phyloP scores from a whole-genome alignment of 2,113 vertebrate species.

The Saccopteryx leptura region DNA sequence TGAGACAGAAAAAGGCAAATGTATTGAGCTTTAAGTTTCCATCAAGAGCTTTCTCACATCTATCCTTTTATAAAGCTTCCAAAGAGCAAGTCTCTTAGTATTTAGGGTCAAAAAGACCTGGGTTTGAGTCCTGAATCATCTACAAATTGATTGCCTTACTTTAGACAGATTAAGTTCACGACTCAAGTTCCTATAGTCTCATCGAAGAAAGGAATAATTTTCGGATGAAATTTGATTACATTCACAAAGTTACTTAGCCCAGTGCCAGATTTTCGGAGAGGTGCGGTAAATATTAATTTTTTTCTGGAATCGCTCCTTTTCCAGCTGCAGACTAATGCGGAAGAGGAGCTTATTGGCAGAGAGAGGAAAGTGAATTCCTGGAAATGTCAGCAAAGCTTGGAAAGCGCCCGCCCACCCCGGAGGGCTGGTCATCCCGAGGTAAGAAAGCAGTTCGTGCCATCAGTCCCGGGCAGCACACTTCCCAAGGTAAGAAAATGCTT shows the following conservation, averaged over 20 bases:
- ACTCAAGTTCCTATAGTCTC: background rate
- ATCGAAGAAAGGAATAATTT: background rate
- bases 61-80: background rate
- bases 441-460: background rate
- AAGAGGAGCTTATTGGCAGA: constrained; percentile 58
- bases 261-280: background rate
- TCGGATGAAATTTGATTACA: constrained; percentile 23
- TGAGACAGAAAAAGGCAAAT: background rate
- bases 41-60: background rate
- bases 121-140: background rate
- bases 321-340: constrained; percentile 55
- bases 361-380: constrained; percentile 63
- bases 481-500: constrained; percentile 12
- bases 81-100: background rate
- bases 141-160: background rate
- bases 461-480: background rate
- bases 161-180: background rate
- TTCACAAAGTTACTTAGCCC: constrained; percentile 26
- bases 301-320: constrained; percentile 56
- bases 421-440: background rate
- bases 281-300: constrained; percentile 61
- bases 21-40: background rate
- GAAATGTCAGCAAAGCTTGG: constrained; percentile 55
- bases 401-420: background rate
- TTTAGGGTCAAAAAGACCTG: background rate